Evolutionary conservation across 2,113 vertebrate species (phyloP), one percentile per base, ranked within the genome.

Genomic region (Anhinga anhinga): DNA sequence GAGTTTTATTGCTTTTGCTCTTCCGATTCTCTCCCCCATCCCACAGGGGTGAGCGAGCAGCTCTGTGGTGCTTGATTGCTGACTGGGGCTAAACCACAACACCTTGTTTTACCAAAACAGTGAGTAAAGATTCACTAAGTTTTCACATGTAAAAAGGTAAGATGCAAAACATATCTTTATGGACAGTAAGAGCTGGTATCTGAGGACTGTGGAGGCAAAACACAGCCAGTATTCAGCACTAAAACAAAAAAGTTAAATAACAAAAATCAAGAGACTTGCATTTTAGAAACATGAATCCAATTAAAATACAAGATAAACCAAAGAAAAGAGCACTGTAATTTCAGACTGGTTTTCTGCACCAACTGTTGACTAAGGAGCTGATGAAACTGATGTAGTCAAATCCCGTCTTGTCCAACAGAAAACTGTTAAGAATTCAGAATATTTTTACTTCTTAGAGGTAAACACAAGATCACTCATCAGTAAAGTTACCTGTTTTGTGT

Each of bases 401-500:
- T 11, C 21, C 20, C 63, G 6, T 16, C 52, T 71, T 82, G n/a
- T 13, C 29, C 22, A 55, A 50, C 19, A 86, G 45, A 82, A 77
- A 55, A 15, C 7, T 58, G 40, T 30, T 59, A 86, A 45, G 11
- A 86, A 86, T 36, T 12, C 17, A 42, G 5, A 69, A 15, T 15
- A 50, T 34, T 89, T 87, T 73, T 53, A 91, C 25, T 55, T 80
- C 36, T 71, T 38, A 83, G 26, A 90, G 23, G 16, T 73, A 93
- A 91, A 66, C 0, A 93, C 8, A 74, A 78, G 19, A 80, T 4
- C 17, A 61, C 3, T 90, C 20, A 82, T 71, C 42, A 83, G 50
- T 47, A 80, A 88, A 11, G 55, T 97, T 98, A 99, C 98, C 98
- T 98, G 97, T 98, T 98, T 94, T 98, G 98, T 38, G 98, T 98